Percentiles rank a stretch among this genome's conserved stretches.
Evolutionary conservation across 2,113 vertebrate species (phyloP).

Genomic region (Sceloporus undulatus): DNA sequence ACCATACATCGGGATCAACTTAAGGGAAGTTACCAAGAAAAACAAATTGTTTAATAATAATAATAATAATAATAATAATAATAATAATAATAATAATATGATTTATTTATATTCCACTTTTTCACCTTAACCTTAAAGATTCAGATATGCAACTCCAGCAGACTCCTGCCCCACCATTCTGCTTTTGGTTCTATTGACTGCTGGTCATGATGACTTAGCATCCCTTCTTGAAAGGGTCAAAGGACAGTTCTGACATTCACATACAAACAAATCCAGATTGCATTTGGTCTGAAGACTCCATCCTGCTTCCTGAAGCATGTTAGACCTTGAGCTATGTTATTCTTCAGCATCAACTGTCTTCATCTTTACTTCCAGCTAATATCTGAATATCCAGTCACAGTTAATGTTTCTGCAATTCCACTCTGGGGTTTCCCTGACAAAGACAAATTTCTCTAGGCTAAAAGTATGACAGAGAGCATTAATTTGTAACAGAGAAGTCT

Average conservation of each 20-base stretch:
- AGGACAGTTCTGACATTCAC: slow-evolving; percentile 44
- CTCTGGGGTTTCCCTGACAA: slow-evolving; percentile 24
- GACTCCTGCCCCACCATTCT: neutral
- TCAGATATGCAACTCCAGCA: slow-evolving; percentile 2
- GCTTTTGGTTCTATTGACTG: slow-evolving; percentile 28
- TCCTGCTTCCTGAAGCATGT: neutral
- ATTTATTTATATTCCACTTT: no score
- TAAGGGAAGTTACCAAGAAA: no score
- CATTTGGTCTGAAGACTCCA: slow-evolving; percentile 24
- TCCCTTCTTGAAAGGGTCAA: slow-evolving; percentile 19
- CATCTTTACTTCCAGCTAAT: neutral
- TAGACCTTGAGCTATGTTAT: slow-evolving; percentile 18
- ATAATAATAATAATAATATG: no score
- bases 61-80: no score
- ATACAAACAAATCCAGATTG: neutral
- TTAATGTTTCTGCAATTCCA: slow-evolving; percentile 39
- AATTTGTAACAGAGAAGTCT: slow-evolving; percentile 51
- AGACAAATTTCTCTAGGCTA: slow-evolving; percentile 52
- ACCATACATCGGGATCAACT: no score
- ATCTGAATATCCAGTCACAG: slow-evolving; percentile 46
- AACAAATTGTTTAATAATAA: no score
- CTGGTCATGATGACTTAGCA: neutral
- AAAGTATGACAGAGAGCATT: slow-evolving; percentile 67
- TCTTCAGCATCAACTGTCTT: neutral
- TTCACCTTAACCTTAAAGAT: no score